Base-by-base conservation (phyloP, 2,113 vertebrate species). In the Camelus dromedarius region DNA sequence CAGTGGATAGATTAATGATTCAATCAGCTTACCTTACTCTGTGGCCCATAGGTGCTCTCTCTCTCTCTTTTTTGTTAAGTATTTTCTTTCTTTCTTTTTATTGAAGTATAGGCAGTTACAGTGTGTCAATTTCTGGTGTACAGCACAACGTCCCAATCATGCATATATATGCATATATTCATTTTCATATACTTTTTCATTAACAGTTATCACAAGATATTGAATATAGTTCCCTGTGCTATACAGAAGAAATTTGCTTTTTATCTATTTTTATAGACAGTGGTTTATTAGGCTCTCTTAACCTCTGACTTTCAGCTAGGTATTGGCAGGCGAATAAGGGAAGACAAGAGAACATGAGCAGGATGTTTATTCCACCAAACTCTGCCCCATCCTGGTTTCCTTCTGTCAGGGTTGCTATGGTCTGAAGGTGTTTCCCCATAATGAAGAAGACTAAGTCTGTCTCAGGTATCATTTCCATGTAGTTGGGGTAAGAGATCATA, bases 261-360 rank as follows among this genome's bases (percentile, higher is more conserved):
- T 42, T 42, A 42, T 42, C 38, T 42, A 42, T 4, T 42, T 42
- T 42, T 42, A 42, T 42, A 42, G 38, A 42, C 38, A 42, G 38
- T 42, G 38, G 38, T 42, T 42, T 42, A 4, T 79, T 58, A 56
- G 42, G 5, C 9, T 73, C 20, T 90, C 18, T 85, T 35, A 77
- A 30, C 18, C 6, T 83, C 20, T 32, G 8, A 67, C 22, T 77
- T 76, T 93, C 32, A 72, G 5, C 4, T 64, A 13, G 0, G 1
- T 42, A 80, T 75, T 56, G 50, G 4, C n/a, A 85, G 42, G 54
- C 7, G 1, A 50, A 56, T 30, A 58, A 8, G 14, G 10, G 22
- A 2, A 64, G 3, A 48, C 13, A 4, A 0, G 13, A 0, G 1
- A 46, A 0, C 35, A 46, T n/a, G 12, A 60, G 32, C 8, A 46